Percentiles rank a stretch among this genome's conserved stretches.
Evolutionary conservation across 2,888 invertebrate genomes (phyloP).

Genomic region (Agrilus cyanescens): DNA sequence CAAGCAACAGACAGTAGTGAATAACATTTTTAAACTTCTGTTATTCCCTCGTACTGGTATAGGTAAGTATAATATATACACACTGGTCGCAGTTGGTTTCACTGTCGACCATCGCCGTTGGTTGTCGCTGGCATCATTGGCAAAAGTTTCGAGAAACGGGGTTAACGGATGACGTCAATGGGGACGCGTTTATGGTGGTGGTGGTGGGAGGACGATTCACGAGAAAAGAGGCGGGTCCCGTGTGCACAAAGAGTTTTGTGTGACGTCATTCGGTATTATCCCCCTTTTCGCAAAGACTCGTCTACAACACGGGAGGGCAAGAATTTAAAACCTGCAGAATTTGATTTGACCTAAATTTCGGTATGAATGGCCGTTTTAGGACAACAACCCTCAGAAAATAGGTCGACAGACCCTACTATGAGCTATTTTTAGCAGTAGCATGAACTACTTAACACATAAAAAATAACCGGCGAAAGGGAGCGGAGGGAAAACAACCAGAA

Average conservation of each 20-base stretch:
- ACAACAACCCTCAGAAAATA: conserved; percentile 21
- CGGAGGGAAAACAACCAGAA: neutral
- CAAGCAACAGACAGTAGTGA: neutral
- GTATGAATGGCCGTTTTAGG: conserved; percentile 24
- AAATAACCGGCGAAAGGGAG: conserved; percentile 5
- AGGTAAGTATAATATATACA: conserved; percentile 3
- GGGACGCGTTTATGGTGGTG: no score
- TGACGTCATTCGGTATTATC: conserved; percentile 2
- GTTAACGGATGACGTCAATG: conserved; percentile 9
- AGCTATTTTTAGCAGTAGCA: conserved; percentile 11
- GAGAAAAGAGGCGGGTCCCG: neutral
- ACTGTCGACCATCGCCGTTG: conserved; percentile 3
- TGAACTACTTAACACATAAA: no score
- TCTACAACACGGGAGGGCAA: conserved; percentile 5
- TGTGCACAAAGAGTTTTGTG: neutral
- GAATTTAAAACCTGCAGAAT: conserved; percentile 11
- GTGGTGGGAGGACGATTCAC: no score
- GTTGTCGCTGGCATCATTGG: conserved; percentile 5
- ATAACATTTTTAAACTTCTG: neutral
- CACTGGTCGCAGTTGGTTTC: neutral
- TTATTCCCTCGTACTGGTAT: neutral
- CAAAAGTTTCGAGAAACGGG: no score
- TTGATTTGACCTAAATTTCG: conserved; percentile 22
- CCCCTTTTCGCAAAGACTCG: conserved; percentile 10
- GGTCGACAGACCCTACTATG: conserved; percentile 27